A percentile compares a stretch with the other conserved stretches of the same genome.
Conservation (phyloP, 2,113 vertebrate genomes). For the Pseudopodoces humilis region DNA sequence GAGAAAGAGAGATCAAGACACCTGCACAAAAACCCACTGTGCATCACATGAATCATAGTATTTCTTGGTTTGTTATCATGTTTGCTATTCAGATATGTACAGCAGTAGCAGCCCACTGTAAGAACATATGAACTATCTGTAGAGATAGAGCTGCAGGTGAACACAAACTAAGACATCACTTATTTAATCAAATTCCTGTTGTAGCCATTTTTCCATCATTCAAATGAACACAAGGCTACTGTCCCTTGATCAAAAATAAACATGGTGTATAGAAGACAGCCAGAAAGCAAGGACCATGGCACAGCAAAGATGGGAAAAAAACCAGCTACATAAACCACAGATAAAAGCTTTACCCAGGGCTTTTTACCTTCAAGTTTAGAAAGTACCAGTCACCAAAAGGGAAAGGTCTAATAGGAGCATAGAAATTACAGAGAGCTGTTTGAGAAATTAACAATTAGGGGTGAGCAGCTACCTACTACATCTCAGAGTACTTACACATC, state of each 20-base stretch:
- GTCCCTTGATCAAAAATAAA: not conserved
- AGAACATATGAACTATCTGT: not conserved
- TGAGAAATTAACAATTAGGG: not conserved
- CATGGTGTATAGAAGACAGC: rapidly evolving
- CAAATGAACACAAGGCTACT: not conserved
- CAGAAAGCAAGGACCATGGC: not conserved
- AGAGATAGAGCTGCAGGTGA: not conserved
- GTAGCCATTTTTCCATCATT: not conserved
- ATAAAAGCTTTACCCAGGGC: not conserved
- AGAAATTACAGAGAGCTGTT: not conserved
- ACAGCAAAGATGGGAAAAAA: not conserved
- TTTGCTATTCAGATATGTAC: not conserved
- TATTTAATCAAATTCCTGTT: not conserved
- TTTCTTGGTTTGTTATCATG: not conserved
- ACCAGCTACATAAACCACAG: not conserved
- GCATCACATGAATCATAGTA: not conserved
- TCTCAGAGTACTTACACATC: not conserved
- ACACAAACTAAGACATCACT: not conserved
- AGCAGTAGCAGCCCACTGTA: not conserved
- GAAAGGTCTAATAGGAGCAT: not conserved
- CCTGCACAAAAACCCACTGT: not conserved
- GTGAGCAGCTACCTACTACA: not conserved
- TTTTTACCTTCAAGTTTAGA: not conserved
- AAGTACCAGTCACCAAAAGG: not conserved
- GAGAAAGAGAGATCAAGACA: not conserved